A percentile compares a stretch with the other conserved stretches of the same genome.
Evolutionary conservation across 2,113 vertebrate genomes (phyloP).

Genomic region (Sitta europaea): DNA sequence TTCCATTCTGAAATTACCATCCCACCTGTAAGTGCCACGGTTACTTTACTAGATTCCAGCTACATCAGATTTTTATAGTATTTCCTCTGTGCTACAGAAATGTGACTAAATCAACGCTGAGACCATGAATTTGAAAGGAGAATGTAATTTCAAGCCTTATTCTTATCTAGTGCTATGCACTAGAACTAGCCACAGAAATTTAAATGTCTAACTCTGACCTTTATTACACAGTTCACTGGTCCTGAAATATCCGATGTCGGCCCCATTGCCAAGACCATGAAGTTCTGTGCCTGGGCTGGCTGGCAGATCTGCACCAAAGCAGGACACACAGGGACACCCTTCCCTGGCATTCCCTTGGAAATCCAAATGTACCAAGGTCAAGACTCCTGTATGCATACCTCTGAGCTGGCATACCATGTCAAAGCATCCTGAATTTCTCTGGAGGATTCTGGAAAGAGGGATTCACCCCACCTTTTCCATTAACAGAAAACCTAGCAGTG

Average conservation of each 20-base stretch:
- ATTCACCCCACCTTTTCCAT: background rate
- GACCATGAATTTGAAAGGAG: background rate
- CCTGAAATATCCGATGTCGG: background rate
- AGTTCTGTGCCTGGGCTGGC: background rate
- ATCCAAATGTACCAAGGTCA: accelerated
- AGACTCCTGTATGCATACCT: accelerated
- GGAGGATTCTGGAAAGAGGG: background rate
- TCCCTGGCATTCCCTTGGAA: background rate
- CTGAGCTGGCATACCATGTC: accelerated
- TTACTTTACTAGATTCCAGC: background rate
- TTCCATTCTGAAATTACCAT: background rate
- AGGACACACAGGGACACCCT: background rate
- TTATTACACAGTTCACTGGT: background rate
- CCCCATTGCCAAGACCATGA: background rate
- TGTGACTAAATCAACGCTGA: background rate
- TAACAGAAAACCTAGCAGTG: background rate
- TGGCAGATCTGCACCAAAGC: background rate
- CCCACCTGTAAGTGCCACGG: background rate
- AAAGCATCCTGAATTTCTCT: background rate
- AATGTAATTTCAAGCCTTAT: background rate
- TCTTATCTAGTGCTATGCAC: background rate
- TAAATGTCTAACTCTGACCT: background rate
- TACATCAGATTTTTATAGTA: background rate
- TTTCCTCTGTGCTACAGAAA: background rate
- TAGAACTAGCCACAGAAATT: background rate